A percentile compares a stretch with the other conserved stretches of the same genome.
These are phyloP conservation scores for Spicauda simplicius DNA, from an alignment of 2,888 invertebrate species.

Conservation along the genomic window DNA sequence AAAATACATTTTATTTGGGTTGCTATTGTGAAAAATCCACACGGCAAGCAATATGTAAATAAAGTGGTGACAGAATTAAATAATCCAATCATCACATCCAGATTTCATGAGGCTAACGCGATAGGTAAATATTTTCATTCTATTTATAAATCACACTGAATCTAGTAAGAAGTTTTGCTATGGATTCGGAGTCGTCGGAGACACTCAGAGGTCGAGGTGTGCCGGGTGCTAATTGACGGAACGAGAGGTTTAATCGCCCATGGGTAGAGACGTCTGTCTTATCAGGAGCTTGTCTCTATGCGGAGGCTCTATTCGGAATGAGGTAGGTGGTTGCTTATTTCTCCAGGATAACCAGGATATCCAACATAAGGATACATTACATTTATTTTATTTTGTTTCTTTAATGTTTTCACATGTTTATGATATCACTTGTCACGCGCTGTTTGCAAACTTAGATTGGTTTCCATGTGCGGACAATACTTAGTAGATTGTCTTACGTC, in stretches of 20 bases:
- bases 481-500: too few relatives aligned
- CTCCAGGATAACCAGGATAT: not conserved
- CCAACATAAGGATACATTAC: too few relatives aligned
- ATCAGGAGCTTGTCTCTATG: constrained; percentile 65
- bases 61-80: too few relatives aligned
- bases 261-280: constrained; percentile 64
- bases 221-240: constrained; percentile 67
- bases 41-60: too few relatives aligned
- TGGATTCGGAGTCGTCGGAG: constrained; percentile 3
- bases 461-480: too few relatives aligned
- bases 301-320: constrained; percentile 51
- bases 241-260: constrained; percentile 46
- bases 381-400: too few relatives aligned
- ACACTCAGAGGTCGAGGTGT: constrained; percentile 61
- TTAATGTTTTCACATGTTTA: too few relatives aligned
- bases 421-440: too few relatives aligned
- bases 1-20: too few relatives aligned
- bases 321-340: constrained; percentile 54
- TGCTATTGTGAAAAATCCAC: too few relatives aligned
- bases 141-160: not conserved
- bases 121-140: not conserved
- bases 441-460: too few relatives aligned
- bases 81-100: not conserved
- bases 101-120: not conserved
- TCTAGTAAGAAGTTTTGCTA: not conserved